Evolutionary conservation across 2,113 vertebrate species (phyloP).

Genomic region (Nestor notabilis): DNA sequence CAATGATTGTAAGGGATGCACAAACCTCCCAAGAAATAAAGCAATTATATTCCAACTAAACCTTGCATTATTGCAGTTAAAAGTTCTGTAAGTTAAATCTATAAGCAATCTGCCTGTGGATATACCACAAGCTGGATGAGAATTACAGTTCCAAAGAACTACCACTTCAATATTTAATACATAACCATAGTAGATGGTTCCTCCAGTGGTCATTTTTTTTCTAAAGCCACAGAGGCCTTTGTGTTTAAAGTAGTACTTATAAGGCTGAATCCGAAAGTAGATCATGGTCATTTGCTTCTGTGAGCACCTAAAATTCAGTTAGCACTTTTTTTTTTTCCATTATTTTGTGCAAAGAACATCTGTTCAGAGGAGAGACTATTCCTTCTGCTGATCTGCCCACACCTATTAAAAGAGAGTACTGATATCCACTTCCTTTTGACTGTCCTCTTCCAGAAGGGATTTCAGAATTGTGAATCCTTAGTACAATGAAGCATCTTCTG

Average conservation of each 20-base stretch:
- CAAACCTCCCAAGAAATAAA: neutral
- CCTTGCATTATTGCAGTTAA: neutral
- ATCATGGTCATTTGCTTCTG: neutral
- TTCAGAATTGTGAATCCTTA: neutral
- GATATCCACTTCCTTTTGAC: neutral
- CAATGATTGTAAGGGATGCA: neutral
- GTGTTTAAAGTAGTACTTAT: neutral
- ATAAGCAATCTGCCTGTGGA: neutral
- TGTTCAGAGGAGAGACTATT: neutral
- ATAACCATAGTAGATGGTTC: neutral
- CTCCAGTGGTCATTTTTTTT: neutral
- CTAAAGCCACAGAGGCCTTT: neutral
- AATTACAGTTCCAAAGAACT: neutral
- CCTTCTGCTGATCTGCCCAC: neutral
- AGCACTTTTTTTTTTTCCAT: neutral
- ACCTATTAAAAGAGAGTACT: neutral
- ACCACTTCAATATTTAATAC: neutral
- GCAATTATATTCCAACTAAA: neutral
- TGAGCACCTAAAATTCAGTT: neutral
- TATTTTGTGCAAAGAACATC: neutral
- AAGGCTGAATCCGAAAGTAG: neutral
- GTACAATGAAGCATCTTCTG: neutral
- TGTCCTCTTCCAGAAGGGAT: neutral
- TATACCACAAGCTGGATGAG: neutral
- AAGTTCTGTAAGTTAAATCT: neutral